Conservation (phyloP, 2,888 invertebrate genomes). For the Erebia ligea region DNA sequence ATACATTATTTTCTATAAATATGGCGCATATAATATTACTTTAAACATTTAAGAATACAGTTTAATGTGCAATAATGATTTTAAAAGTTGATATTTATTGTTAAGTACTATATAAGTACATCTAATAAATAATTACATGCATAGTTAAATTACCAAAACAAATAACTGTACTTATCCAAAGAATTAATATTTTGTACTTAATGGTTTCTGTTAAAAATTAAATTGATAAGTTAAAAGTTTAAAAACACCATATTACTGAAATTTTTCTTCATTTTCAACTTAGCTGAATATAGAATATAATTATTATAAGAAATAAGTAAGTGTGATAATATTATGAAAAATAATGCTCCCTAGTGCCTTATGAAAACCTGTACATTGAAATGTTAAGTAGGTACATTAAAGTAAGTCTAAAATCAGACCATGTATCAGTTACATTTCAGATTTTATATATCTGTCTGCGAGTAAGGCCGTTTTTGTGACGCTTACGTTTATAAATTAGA, state of each 20-base stretch:
- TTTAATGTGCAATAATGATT: background rate
- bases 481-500: no score
- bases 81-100: background rate
- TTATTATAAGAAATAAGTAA: background rate
- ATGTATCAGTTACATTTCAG: no score
- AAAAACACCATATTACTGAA: background rate
- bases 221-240: background rate
- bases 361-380: no score
- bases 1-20: no score
- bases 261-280: background rate
- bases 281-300: background rate
- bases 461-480: no score
- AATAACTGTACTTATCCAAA: slow-evolving; percentile 3
- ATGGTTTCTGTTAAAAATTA: background rate
- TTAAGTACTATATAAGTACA: background rate
- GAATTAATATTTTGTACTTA: background rate
- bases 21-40: background rate
- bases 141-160: background rate
- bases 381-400: no score
- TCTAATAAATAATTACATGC: no score
- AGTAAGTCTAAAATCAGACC: no score
- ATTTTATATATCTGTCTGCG: no score
- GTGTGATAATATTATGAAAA: slow-evolving; percentile 1
- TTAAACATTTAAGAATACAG: background rate
- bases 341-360: background rate